These are phyloP conservation scores for Meda fulgida DNA, from an alignment of 2,797 vertebrate species.

Conservation along the genomic window DNA sequence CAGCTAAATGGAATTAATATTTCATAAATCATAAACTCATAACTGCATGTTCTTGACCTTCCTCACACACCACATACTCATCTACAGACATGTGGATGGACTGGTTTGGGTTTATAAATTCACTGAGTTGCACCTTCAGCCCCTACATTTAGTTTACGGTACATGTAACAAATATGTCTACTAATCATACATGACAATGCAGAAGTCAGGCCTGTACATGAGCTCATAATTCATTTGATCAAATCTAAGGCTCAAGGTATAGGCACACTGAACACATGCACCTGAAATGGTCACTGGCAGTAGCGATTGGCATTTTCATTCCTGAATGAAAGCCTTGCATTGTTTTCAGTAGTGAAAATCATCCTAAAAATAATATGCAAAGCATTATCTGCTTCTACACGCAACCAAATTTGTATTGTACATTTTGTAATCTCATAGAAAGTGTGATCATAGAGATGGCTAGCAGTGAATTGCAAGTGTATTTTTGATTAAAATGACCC, in stretches of 20 bases:
- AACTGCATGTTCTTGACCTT: neutral
- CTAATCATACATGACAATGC: neutral
- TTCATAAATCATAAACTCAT: slow-evolving; percentile 13
- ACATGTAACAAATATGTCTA: neutral
- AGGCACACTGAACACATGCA: neutral
- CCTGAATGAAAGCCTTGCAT: slow-evolving; percentile 1
- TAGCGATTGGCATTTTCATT: neutral
- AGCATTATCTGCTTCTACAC: neutral
- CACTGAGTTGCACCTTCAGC: neutral
- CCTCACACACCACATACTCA: slow-evolving; percentile 51
- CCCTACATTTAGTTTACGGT: neutral
- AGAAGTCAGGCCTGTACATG: neutral
- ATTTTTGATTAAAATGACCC: neutral
- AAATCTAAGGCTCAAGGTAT: neutral
- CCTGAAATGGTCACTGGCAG: neutral
- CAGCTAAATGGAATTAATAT: neutral
- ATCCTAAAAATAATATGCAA: slow-evolving; percentile 32
- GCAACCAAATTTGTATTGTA: neutral
- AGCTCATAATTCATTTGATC: neutral
- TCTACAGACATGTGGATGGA: slow-evolving; percentile 67
- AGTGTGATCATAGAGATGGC: neutral
- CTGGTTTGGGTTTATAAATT: slow-evolving; percentile 62
- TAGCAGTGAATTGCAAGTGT: neutral
- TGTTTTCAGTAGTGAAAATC: neutral
- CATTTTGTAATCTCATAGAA: neutral